Base-by-base conservation (phyloP, 30 jellyfish, hydroid and myxozoan species). In the Hydra vulgaris region DNA sequence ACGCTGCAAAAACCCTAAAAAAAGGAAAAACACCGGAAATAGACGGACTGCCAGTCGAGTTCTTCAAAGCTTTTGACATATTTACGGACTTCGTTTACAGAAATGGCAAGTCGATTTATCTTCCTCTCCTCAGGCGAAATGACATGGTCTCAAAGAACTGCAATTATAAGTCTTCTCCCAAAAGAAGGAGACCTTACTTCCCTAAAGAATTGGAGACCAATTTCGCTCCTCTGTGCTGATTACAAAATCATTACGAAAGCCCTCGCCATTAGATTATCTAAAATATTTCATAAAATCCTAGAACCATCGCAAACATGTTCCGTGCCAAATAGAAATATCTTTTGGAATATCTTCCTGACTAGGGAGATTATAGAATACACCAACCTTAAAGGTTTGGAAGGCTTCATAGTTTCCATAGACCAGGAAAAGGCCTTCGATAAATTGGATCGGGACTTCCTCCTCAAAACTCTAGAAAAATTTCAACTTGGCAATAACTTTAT, bases 401-500 rank as follows among this genome's bases (percentile, higher is more conserved):
- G 79, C 18, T 74, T 83, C 7, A 15, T 85, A 0, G 0, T 83
- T 7, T n/a, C 75, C 1, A 26, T 83, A 23, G 91, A 83, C 87
- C 83, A 83, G 26, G 91, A 61, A 74, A 83, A 83, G 71, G 88
- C 82, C 72, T 84, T 83, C 55, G 91, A 83, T 52, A 66, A 82
- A 66, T 82, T 84, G 7, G 84, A 76, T 27, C 79, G 84, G 89
- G 24, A 24, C 15, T 85, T 85, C 40, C 78, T 85, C 5, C 16
- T 17, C 20, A 54, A 77, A 22, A 55, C 74, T 1, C 22, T 85
- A 25, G n/a, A 26, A 21, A 22, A 27, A 26, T 75, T 83, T 81
- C 74, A 74, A 53, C 61, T 40, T 40, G 61, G 61, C 12, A 81
- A 73, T 0, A 52, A 12, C 3, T 76, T 76, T 22, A 26, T 21